Evolutionary conservation across 2,113 vertebrate species (phyloP).

Genomic region (Platysternon megacephalum): DNA sequence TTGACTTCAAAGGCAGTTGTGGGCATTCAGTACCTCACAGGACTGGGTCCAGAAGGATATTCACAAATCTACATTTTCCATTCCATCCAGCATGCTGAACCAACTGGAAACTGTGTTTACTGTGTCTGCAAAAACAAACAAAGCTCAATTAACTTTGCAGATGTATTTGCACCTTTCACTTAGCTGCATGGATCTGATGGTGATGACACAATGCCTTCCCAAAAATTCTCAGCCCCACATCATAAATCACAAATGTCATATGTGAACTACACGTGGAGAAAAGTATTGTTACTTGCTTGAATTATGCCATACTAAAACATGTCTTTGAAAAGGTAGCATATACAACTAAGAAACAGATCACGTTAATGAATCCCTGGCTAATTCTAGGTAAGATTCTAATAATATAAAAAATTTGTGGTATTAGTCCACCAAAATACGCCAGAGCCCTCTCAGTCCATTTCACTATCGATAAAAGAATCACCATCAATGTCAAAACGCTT

Average conservation of each 20-base stretch:
- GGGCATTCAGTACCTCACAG: not conserved
- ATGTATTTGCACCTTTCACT: not conserved
- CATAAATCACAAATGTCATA: not conserved
- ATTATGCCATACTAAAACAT: not conserved
- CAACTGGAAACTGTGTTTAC: not conserved
- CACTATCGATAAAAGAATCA: not conserved
- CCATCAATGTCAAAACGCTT: constrained; percentile 1
- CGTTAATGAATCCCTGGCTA: constrained; percentile 18
- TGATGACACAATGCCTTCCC: not conserved
- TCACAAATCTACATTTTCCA: not conserved
- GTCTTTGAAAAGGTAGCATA: not conserved
- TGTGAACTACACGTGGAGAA: not conserved
- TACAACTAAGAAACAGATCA: not conserved
- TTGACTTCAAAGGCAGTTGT: not conserved
- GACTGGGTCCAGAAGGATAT: not conserved
- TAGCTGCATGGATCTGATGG: not conserved
- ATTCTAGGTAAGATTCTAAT: not conserved
- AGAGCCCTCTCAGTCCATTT: constrained; percentile 7
- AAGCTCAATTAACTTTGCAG: not conserved
- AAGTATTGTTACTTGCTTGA: not conserved
- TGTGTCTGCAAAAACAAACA: rapidly evolving
- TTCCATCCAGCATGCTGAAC: rapidly evolving
- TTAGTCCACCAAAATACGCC: not conserved
- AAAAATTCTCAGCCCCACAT: not conserved
- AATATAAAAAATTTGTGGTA: not conserved